phyloP scores from a whole-genome alignment of 2,888 invertebrate species.

The Trichogramma evanescens region DNA sequence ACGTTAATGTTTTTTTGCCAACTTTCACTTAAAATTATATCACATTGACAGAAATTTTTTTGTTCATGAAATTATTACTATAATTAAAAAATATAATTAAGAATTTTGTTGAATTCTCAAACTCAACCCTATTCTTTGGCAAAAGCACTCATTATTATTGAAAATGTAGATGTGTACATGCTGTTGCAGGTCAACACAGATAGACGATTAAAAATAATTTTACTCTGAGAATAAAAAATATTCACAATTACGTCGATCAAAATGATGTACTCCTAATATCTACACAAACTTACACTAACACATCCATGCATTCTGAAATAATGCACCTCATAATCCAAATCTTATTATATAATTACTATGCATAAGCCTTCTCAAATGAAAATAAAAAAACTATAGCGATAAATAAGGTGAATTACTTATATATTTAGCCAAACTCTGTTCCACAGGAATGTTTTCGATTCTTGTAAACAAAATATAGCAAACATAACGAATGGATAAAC shows the following conservation, averaged over 20 bases:
- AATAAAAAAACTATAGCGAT: conserved; percentile 16
- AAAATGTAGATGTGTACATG: conserved; percentile 23
- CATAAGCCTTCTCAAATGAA: conserved; percentile 9
- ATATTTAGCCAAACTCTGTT: conserved; percentile 16
- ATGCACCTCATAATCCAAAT: conserved; percentile 14
- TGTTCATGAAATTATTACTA: conserved; percentile 5
- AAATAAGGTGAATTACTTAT: conserved; percentile 12
- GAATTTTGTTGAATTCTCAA: conserved; percentile 2
- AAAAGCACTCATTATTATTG: conserved; percentile 14
- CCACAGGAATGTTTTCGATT: conserved; percentile 20
- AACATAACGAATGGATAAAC: conserved; percentile 9
- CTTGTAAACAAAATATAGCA: conserved; percentile 18
- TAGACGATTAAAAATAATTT: conserved; percentile 11
- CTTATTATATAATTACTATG: too few species aligned
- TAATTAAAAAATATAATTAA: not conserved
- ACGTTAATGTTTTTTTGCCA: not conserved
- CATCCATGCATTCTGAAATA: conserved; percentile 17
- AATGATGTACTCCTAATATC: not conserved
- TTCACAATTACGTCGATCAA: conserved; percentile 7
- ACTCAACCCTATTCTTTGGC: conserved; percentile 22
- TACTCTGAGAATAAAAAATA: conserved; percentile 9
- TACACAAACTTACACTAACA: conserved; percentile 11
- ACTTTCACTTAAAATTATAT: not conserved
- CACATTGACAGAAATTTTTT: not conserved
- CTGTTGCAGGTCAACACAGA: conserved; percentile 32